A percentile compares a stretch with the other conserved stretches of the same genome.
phyloP scores from a whole-genome alignment of 2,888 invertebrate species.

The Stenchaetothrips biformis region DNA sequence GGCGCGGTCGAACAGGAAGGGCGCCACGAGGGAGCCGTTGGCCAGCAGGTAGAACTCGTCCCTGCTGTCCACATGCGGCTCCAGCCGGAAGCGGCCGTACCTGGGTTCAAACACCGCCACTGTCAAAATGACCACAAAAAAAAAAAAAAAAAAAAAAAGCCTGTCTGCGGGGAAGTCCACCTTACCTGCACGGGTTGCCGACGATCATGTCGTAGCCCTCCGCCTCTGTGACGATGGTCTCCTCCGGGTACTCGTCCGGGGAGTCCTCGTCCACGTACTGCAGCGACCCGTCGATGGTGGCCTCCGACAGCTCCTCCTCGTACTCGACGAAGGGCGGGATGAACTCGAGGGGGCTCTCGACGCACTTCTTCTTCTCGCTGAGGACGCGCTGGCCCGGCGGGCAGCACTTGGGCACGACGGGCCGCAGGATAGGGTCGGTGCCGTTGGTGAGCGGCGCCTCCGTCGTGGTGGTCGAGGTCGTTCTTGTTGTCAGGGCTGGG shows the following conservation, averaged over 20 bases:
- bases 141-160: constrained; percentile 9
- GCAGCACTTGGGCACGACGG: constrained; percentile 53
- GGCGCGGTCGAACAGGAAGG: constrained; percentile 48
- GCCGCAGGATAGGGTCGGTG: neutral
- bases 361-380: constrained; percentile 40
- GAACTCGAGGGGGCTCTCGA: constrained; percentile 32
- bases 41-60: constrained; percentile 56
- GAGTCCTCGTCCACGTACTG: constrained; percentile 41
- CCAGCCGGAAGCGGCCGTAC: constrained; percentile 51
- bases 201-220: constrained; percentile 54
- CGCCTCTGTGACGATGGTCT: constrained; percentile 44
- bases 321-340: constrained; percentile 31
- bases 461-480: neutral
- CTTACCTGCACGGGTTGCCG: constrained; percentile 54
- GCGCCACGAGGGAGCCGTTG: constrained; percentile 57
- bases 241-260: constrained; percentile 50
- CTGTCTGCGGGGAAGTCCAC: constrained; percentile 43
- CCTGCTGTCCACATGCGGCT: constrained; percentile 48
- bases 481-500: neutral
- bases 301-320: constrained; percentile 9
- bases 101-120: neutral
- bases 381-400: constrained; percentile 50
- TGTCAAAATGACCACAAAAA: too few species aligned
- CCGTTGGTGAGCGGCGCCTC: neutral
- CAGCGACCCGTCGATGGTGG: neutral